Evolutionary conservation across 2,888 invertebrate genomes (phyloP).

Genomic region (Brachyptera putata): DNA sequence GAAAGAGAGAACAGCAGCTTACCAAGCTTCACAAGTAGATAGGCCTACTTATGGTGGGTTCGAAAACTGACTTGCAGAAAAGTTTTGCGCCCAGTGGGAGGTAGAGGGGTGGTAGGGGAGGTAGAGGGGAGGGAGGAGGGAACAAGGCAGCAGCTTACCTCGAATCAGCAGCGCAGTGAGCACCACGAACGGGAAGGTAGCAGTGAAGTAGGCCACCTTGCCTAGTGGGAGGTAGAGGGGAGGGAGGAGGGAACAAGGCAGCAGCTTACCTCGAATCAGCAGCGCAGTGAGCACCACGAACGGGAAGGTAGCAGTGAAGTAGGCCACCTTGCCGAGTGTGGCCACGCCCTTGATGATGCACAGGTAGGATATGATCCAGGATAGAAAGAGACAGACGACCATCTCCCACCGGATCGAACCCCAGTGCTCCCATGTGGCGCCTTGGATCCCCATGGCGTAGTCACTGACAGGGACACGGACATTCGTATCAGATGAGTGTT

Average conservation of each 20-base stretch:
- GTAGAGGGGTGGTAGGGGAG: no score
- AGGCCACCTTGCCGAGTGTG: slow-evolving; percentile 36
- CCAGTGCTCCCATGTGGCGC: slow-evolving; percentile 38
- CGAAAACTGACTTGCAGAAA: no score
- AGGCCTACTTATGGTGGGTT: no score
- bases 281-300: slow-evolving; percentile 30
- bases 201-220: no score
- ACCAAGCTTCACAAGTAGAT: no score
- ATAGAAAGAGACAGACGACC: slow-evolving; percentile 45
- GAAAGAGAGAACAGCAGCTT: no score
- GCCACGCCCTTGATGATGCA: slow-evolving; percentile 38
- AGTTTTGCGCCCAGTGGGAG: no score
- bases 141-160: no score
- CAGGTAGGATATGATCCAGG: slow-evolving; percentile 43
- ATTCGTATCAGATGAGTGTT: no score
- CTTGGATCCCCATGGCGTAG: slow-evolving; percentile 29
- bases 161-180: slow-evolving; percentile 30
- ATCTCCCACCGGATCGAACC: slow-evolving; percentile 46
- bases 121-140: no score
- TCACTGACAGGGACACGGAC: slow-evolving; percentile 12
- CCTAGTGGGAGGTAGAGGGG: no score
- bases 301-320: slow-evolving; percentile 31
- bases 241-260: no score
- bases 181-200: slow-evolving; percentile 30
- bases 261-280: slow-evolving; percentile 33